Evolutionary conservation across 2,113 vertebrate species (phyloP).

Genomic region (Mixornis gularis): DNA sequence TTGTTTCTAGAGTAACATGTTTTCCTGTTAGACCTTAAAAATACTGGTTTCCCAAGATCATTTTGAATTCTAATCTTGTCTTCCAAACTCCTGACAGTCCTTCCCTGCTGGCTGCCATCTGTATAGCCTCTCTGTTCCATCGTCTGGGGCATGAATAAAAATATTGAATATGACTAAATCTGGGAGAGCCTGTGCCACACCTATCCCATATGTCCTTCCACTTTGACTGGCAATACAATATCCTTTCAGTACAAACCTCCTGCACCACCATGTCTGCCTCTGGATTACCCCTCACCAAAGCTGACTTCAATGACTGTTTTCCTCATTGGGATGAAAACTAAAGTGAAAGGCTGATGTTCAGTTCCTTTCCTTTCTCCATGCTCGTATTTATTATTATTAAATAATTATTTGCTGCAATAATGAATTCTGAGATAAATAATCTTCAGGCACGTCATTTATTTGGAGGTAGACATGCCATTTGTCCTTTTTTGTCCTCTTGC

Average conservation of each 20-base stretch:
- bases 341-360: background rate
- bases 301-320: background rate
- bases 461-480: background rate
- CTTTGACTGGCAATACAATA: background rate
- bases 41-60: background rate
- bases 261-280: background rate
- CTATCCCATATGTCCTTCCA: conserved; percentile 11
- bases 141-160: conserved; percentile 28
- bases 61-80: conserved; percentile 46
- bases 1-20: background rate
- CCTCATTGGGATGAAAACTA: background rate
- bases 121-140: conserved; percentile 48
- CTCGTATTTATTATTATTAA: background rate
- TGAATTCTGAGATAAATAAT: background rate
- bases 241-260: background rate
- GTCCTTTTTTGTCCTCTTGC: background rate
- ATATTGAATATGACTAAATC: background rate
- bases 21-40: conserved; percentile 22
- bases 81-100: conserved; percentile 54
- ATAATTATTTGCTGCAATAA: background rate
- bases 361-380: background rate
- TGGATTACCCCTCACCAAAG: background rate
- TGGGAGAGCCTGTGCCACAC: background rate
- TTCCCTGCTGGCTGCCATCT: conserved; percentile 62
- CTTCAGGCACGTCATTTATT: background rate